Evolutionary conservation across 2,888 invertebrate genomes (phyloP), one percentile per base, ranked within the genome.

Genomic region (Halocaridina rubra): DNA sequence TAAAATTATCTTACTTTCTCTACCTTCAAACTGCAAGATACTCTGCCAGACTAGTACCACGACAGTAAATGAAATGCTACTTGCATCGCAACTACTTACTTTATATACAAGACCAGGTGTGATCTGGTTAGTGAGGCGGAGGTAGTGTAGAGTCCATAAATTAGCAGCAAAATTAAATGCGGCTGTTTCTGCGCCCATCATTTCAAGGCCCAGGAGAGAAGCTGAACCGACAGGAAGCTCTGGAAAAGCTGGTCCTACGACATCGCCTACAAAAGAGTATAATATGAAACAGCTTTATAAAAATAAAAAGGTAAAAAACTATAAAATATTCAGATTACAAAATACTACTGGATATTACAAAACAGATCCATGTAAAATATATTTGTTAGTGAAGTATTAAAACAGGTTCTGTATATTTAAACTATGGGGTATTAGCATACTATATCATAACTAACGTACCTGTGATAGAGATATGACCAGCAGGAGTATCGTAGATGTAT

Each of bases 91-190:
- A n/a, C n/a, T n/a, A n/a, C 59, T 27, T 46, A 81, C 89, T 64
- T 84, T 74, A 27, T 85, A 87, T 32, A 81, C 81, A 75, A 88
- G 61, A 2, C 76, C 67, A n/a, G 75, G 53, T 19, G 78, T 39
- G 29, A 92, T 89, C 88, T 92, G 92, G 85, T 91, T 91, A 7
- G 91, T 91, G 13, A 90, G 86, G 8, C 90, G 89, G 89, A 92
- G 90, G 89, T 92, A 92, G 81, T 90, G 90, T 32, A 92, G 90
- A 7, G 91, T 91, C 88, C 91, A 90, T 30, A 98, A 94, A 92
- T 97, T 98, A 19, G 96, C 96, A 0, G 98, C 98, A 91, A 99
- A 98, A 89, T 97, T 97, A 92, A 97, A 99, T 93, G 98, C 96
- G 90, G 96, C 97, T 91, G 98, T 97, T 91, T 99, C 98, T 0